These are phyloP conservation scores for Mya arenaria DNA, from an alignment of 1,140 invertebrate genomes.

Conservation along the genomic window DNA sequence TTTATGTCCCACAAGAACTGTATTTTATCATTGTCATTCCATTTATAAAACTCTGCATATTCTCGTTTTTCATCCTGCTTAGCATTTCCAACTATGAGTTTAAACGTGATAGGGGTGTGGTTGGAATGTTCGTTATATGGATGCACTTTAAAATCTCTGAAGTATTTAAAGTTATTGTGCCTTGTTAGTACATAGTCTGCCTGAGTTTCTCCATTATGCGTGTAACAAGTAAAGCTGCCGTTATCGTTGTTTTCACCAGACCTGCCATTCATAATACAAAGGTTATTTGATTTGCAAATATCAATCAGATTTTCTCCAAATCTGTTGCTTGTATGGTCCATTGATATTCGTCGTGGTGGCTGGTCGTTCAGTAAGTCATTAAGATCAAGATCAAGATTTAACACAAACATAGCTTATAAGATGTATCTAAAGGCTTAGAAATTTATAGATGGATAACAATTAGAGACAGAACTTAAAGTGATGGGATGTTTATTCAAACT, in stretches of 20 bases:
- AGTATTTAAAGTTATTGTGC: not conserved
- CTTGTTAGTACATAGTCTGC: not conserved
- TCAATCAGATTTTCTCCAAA: constrained; percentile 10
- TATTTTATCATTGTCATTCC: not conserved
- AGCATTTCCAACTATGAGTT: not conserved
- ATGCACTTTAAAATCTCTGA: not conserved
- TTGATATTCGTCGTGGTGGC: not conserved
- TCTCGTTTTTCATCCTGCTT: not conserved
- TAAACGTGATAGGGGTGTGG: not conserved
- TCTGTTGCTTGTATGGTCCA: not conserved
- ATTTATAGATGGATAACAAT: too few species aligned
- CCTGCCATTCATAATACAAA: not conserved
- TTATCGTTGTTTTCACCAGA: not conserved
- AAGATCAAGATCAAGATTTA: not conserved
- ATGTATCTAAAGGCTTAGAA: too few species aligned
- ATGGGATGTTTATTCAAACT: too few species aligned
- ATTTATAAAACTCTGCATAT: not conserved
- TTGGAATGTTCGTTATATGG: not conserved
- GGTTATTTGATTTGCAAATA: constrained; percentile 12
- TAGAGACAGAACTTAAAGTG: too few species aligned
- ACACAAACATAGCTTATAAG: too few species aligned
- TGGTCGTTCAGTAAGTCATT: not conserved
- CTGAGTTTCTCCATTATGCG: not conserved
- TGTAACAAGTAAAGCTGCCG: not conserved
- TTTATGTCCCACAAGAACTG: not conserved